Conservation (phyloP, 1,140 invertebrate species). For the Dolichoris vasculosae region DNA sequence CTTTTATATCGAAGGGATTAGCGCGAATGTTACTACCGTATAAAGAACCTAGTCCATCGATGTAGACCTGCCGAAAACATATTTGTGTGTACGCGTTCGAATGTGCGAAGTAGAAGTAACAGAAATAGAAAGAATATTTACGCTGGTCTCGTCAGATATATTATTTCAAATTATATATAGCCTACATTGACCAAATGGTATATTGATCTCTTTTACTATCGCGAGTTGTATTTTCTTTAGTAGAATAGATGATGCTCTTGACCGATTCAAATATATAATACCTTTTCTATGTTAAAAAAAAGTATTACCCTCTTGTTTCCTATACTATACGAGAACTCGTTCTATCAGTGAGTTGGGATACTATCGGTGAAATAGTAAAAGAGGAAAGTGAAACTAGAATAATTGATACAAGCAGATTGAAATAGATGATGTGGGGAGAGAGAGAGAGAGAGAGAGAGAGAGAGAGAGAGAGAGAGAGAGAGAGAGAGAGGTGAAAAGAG, state of each 20-base stretch:
- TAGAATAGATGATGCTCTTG: not conserved
- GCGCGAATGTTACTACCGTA: not conserved
- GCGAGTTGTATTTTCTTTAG: not conserved
- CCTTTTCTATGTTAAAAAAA: too few relatives aligned
- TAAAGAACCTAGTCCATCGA: not conserved
- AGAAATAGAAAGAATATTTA: too few relatives aligned
- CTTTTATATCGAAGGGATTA: slow-evolving; percentile 36
- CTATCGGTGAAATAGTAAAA: not conserved
- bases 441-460: not conserved
- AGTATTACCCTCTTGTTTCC: too few relatives aligned
- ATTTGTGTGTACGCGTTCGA: not conserved
- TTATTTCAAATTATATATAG: slow-evolving; percentile 56
- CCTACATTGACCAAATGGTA: not conserved
- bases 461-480: not conserved
- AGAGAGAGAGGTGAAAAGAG: not conserved
- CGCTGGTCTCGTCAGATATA: slow-evolving; percentile 60
- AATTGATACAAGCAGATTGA: too few relatives aligned
- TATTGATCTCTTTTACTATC: not conserved
- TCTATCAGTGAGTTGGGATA: not conserved
- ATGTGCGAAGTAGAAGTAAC: too few relatives aligned
- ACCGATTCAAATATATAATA: too few relatives aligned
- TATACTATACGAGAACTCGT: not conserved
- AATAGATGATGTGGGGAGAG: not conserved
- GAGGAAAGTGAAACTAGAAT: not conserved
- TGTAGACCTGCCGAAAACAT: not conserved